Evolutionary conservation across 2,797 vertebrate species (phyloP).

Genomic region (Smutsia gigantea): DNA sequence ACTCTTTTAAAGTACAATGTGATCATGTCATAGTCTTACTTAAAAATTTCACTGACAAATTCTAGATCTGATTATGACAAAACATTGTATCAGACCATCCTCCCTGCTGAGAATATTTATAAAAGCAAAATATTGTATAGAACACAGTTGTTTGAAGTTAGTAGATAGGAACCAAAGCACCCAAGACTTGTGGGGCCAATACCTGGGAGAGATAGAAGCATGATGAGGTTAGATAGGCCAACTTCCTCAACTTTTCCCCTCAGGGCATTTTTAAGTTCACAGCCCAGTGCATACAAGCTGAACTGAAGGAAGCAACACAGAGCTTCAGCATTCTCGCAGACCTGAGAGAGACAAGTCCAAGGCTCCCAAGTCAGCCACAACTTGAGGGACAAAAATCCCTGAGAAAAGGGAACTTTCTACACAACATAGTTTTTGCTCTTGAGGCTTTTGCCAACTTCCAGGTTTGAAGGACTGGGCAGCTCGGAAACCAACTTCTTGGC

Average conservation of each 20-base stretch:
- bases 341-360: neutral
- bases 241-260: neutral
- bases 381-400: neutral
- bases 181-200: neutral
- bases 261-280: neutral
- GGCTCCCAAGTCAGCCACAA: neutral
- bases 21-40: neutral
- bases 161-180: neutral
- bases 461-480: neutral
- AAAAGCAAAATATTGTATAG: neutral
- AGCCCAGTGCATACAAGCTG: neutral
- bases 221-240: neutral
- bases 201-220: neutral
- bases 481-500: neutral
- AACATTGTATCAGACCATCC: neutral
- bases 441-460: neutral
- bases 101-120: neutral
- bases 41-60: slow-evolving; percentile 7
- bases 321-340: neutral
- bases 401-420: neutral
- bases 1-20: neutral
- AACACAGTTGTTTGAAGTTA: neutral
- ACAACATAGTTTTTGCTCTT: neutral
- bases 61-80: neutral
- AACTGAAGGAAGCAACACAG: neutral